A percentile compares a stretch with the other conserved stretches of the same genome.
Conservation (phyloP, 2,888 invertebrate genomes). For the Brachyptera risi region DNA sequence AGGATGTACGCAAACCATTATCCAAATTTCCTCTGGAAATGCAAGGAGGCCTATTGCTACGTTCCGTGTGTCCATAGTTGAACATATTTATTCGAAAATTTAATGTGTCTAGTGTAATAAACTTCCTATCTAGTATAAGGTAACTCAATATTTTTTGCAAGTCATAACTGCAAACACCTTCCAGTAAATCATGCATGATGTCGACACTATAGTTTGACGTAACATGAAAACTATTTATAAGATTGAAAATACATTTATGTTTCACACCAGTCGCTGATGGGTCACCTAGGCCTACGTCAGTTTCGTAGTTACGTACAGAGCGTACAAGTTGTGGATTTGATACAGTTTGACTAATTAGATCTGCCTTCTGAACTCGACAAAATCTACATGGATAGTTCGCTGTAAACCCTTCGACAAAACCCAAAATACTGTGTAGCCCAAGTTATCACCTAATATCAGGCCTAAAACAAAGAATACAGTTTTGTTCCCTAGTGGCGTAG, state of each 20-base stretch:
- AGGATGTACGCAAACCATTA: constrained; percentile 1
- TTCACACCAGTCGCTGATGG: constrained; percentile 33
- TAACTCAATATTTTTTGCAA: constrained; percentile 28
- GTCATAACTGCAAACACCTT: constrained; percentile 35
- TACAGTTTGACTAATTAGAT: constrained; percentile 28
- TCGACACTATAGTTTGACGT: constrained; percentile 33
- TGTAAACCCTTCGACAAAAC: constrained; percentile 31
- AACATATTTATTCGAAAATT: neutral
- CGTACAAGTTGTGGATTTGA: constrained; percentile 25
- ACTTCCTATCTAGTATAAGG: neutral
- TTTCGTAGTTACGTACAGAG: neutral
- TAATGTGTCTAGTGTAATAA: neutral
- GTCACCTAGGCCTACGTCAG: constrained; percentile 17
- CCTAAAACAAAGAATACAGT: constrained; percentile 30
- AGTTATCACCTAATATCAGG: constrained; percentile 32
- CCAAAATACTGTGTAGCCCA: constrained; percentile 32
- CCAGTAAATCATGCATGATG: constrained; percentile 37
- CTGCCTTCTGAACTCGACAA: constrained; percentile 32
- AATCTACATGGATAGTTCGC: constrained; percentile 32
- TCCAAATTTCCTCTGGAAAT: neutral
- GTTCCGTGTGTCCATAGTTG: constrained; percentile 4
- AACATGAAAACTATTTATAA: constrained; percentile 32
- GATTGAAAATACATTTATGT: constrained; percentile 26
- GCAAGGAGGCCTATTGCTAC: constrained; percentile 4
- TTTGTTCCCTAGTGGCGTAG: constrained; percentile 13